These are phyloP conservation scores for Hydrozoanthus gracilis DNA, from an alignment of 92 coral and sea anemone genomes.

Conservation along the genomic window DNA sequence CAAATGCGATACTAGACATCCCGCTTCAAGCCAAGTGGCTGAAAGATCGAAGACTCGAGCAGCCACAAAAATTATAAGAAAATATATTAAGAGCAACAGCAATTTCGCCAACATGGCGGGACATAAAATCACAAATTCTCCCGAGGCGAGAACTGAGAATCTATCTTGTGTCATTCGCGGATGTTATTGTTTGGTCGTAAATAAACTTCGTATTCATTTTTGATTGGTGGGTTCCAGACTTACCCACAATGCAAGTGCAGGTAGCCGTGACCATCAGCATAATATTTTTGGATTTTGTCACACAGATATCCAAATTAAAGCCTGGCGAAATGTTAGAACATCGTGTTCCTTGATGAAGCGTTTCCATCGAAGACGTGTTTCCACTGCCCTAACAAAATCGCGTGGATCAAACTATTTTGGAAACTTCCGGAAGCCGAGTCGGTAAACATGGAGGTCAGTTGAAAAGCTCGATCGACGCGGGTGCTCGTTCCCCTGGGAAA, in stretches of 20 bases:
- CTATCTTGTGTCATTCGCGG: slow-evolving; percentile 43
- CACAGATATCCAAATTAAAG: not conserved
- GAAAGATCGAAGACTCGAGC: slow-evolving; percentile 90
- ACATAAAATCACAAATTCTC: not conserved
- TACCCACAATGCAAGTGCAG: slow-evolving; percentile 55
- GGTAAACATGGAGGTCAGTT: too few relatives aligned
- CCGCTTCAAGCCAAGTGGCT: slow-evolving; percentile 92
- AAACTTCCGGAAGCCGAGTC: too few relatives aligned
- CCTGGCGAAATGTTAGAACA: not conserved
- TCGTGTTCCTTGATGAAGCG: not conserved
- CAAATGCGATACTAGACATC: slow-evolving; percentile 91
- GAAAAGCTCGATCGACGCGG: too few relatives aligned
- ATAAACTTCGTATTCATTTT: slow-evolving; percentile 35
- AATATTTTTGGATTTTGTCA: slow-evolving; percentile 18
- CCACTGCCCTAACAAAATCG: too few relatives aligned
- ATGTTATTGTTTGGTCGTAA: slow-evolving; percentile 62
- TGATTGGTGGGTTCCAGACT: slow-evolving; percentile 81
- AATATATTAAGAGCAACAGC: slow-evolving; percentile 76
- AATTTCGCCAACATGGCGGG: slow-evolving; percentile 91
- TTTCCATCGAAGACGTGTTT: not conserved
- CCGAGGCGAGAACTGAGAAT: slow-evolving; percentile 36
- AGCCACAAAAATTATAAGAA: slow-evolving; percentile 83
- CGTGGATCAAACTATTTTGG: too few relatives aligned
- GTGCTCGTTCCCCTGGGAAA: too few relatives aligned
- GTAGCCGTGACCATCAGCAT: slow-evolving; percentile 11